Percentiles rank a stretch among this genome's conserved stretches.
Conservation (phyloP, 1,140 invertebrate genomes). For the Acromyrmex echinatior region DNA sequence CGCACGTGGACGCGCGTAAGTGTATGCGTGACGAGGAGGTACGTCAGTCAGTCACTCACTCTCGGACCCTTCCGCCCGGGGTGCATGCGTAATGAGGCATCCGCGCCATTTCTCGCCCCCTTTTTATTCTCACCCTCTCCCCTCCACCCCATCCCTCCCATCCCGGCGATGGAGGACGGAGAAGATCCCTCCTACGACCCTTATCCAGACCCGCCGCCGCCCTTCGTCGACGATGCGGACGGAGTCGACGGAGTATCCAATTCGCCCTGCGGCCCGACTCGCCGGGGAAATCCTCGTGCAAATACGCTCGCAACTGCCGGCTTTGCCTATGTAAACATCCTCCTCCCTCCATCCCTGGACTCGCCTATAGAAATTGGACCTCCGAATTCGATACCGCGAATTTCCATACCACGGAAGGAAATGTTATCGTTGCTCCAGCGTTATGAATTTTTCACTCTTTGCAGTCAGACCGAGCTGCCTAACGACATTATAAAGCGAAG, state of each 20-base stretch:
- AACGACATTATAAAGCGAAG: not conserved
- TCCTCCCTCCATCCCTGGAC: not conserved
- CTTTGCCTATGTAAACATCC: slow-evolving; percentile 61
- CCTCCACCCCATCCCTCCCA: not conserved
- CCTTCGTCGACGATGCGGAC: slow-evolving; percentile 57
- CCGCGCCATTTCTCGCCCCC: slow-evolving; percentile 76
- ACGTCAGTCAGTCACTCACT: slow-evolving; percentile 82
- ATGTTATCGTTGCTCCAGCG: not conserved
- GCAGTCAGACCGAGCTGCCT: not conserved
- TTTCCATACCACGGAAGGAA: slow-evolving; percentile 44
- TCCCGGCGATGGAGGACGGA: not conserved
- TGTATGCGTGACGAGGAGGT: slow-evolving; percentile 65
- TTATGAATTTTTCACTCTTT: slow-evolving; percentile 3
- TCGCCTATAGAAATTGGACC: slow-evolving; percentile 66
- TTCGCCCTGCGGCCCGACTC: slow-evolving; percentile 43
- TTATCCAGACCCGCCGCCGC: slow-evolving; percentile 59
- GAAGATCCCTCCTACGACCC: slow-evolving; percentile 73
- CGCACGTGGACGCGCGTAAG: slow-evolving; percentile 41
- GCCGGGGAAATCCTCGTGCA: slow-evolving; percentile 70
- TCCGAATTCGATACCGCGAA: slow-evolving; percentile 53
- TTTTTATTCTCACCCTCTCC: slow-evolving; percentile 79
- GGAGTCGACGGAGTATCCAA: slow-evolving; percentile 57
- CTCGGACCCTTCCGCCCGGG: slow-evolving; percentile 67
- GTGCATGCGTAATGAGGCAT: slow-evolving; percentile 83
- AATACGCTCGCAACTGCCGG: slow-evolving; percentile 73